Percentiles rank a stretch among this genome's conserved stretches.
Evolutionary conservation across 1,140 invertebrate genomes (phyloP).

Genomic region (Drosophila mauritiana): DNA sequence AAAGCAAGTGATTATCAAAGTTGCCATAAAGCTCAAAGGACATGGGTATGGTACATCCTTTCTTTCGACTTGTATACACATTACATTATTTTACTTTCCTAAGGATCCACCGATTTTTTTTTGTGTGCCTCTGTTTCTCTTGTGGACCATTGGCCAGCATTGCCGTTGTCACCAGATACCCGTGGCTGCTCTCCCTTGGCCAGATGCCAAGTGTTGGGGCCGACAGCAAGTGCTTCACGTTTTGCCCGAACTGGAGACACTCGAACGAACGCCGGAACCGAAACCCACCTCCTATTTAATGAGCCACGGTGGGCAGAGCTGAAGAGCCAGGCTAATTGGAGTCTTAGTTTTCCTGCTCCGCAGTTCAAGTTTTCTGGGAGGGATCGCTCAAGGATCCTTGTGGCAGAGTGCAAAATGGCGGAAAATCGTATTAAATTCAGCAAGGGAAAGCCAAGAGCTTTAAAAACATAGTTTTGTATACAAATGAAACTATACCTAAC

Average conservation of each 20-base stretch:
- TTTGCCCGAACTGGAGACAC: slow-evolving; percentile 2
- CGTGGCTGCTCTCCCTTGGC: slow-evolving; percentile 47
- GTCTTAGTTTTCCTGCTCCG: slow-evolving; percentile 26
- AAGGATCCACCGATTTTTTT: not conserved
- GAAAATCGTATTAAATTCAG: not conserved
- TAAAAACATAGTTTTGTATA: not conserved
- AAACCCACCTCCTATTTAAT: slow-evolving; percentile 3
- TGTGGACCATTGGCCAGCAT: slow-evolving; percentile 17
- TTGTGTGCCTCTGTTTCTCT: not conserved
- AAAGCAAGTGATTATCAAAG: not conserved
- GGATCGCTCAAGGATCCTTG: slow-evolving; percentile 23
- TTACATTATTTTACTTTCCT: too few relatives aligned
- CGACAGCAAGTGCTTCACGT: slow-evolving; percentile 69
- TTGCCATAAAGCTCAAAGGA: too few relatives aligned
- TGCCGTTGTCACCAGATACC: slow-evolving; percentile 67
- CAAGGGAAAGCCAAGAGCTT: not conserved
- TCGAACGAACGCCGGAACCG: too few relatives aligned
- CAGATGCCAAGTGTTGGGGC: slow-evolving; percentile 70
- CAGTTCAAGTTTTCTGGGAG: slow-evolving; percentile 3
- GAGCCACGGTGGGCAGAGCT: slow-evolving; percentile 30
- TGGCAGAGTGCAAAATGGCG: not conserved
- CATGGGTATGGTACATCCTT: too few relatives aligned
- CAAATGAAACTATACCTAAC: too few relatives aligned
- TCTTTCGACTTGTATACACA: too few relatives aligned
- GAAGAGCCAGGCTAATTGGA: slow-evolving; percentile 43